These are phyloP conservation scores for Andinoacara biseriatus DNA, from an alignment of 2,113 vertebrate genomes.

Conservation along the genomic window DNA sequence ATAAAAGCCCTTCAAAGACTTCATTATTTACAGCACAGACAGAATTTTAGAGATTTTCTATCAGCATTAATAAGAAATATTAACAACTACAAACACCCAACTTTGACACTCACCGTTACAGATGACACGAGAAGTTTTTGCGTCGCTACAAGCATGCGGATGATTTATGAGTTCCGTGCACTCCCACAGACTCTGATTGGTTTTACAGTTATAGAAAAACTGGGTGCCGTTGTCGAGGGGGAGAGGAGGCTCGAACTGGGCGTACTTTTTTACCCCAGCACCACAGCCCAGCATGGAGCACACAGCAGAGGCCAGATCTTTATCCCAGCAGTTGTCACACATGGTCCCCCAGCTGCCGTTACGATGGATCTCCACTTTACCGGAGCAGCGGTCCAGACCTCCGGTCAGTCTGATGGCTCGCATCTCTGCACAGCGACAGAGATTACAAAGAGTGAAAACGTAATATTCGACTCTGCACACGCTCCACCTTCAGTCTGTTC, in stretches of 20 bases:
- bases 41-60: too few relatives aligned
- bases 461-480: too few relatives aligned
- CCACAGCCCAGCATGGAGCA: constrained; percentile 76
- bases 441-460: fast-evolving
- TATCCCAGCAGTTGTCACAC: constrained; percentile 68
- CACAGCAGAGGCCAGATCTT: constrained; percentile 37
- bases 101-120: constrained; percentile 55
- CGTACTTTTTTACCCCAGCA: fast-evolving
- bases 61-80: neutral
- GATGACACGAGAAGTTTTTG: constrained; percentile 66
- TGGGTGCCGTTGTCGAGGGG: constrained; percentile 14
- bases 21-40: neutral
- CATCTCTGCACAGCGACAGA: constrained; percentile 64
- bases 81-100: neutral
- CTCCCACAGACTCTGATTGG: constrained; percentile 37
- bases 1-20: neutral
- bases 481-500: too few relatives aligned
- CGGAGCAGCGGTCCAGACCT: constrained; percentile 76
- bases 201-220: fast-evolving
- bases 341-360: constrained; percentile 77
- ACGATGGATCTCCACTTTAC: constrained; percentile 78
- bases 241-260: constrained; percentile 40
- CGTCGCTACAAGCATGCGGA: fast-evolving
- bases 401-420: constrained; percentile 71
- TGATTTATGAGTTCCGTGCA: constrained; percentile 12